phyloP scores from a whole-genome alignment of 2,113 vertebrate genomes.

The Phalacrocorax pelagicus region DNA sequence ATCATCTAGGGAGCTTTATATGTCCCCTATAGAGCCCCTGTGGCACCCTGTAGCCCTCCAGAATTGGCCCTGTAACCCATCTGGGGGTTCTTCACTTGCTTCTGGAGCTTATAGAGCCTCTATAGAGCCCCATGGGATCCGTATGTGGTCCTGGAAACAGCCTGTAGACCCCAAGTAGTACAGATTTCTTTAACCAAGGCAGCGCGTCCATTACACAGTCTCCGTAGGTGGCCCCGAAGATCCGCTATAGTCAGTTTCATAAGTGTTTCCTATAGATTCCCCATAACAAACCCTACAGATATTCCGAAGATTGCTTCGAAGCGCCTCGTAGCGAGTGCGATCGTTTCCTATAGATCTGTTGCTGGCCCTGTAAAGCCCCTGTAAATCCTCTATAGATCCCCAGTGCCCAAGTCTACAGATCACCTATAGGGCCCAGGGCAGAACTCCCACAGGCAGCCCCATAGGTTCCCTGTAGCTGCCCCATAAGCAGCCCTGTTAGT shows the following conservation, averaged over 20 bases:
- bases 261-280: background rate
- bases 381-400: background rate
- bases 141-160: too few species aligned
- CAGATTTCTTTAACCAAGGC: background rate
- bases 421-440: background rate
- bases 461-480: background rate
- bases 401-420: background rate
- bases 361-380: background rate
- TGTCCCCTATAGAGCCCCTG: background rate
- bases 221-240: background rate
- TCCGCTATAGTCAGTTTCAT: too few species aligned
- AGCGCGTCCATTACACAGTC: accelerated
- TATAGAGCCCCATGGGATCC: background rate
- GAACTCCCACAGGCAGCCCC: background rate
- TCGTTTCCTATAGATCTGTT: too few species aligned
- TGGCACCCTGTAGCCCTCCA: background rate
- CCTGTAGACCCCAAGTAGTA: background rate
- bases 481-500: background rate
- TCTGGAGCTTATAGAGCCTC: background rate
- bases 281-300: background rate
- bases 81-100: too few species aligned
- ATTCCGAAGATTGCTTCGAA: background rate
- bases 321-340: accelerated
- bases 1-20: background rate
- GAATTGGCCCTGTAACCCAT: background rate